These are phyloP conservation scores for Artibeus jamaicensis DNA, from an alignment of 2,797 vertebrate species.

Conservation along the genomic window DNA sequence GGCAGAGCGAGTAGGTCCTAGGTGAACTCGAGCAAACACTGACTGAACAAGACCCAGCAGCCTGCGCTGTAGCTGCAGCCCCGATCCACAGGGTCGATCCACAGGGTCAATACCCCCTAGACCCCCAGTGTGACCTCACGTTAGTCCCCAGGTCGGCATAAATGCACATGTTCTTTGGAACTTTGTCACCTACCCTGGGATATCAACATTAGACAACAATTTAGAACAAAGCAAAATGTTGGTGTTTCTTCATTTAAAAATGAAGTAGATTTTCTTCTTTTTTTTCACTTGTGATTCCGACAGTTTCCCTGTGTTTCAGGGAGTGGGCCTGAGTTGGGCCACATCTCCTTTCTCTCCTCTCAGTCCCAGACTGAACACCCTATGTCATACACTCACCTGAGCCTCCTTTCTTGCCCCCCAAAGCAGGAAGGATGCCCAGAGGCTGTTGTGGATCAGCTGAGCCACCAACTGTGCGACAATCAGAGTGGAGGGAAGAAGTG, in stretches of 20 bases:
- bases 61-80: not conserved
- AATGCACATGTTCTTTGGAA: not conserved
- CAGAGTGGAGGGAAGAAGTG: not conserved
- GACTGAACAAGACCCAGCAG: not conserved
- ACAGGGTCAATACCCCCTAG: not conserved
- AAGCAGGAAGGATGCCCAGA: not conserved
- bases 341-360: not conserved
- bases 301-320: not conserved
- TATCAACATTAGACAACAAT: not conserved
- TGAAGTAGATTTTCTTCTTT: not conserved
- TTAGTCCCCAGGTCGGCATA: not conserved
- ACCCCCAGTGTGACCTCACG: not conserved
- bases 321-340: not conserved
- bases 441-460: fast-evolving
- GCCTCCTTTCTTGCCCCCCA: not conserved
- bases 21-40: not conserved
- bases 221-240: not conserved
- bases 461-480: fast-evolving
- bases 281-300: not conserved
- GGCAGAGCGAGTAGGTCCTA: not conserved
- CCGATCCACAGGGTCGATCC: not conserved
- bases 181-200: not conserved
- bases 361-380: not conserved
- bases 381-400: not conserved
- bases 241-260: slow-evolving; percentile 5